Base-by-base conservation (phyloP, 2,113 vertebrate species). In the Colistium nudipinnis region DNA sequence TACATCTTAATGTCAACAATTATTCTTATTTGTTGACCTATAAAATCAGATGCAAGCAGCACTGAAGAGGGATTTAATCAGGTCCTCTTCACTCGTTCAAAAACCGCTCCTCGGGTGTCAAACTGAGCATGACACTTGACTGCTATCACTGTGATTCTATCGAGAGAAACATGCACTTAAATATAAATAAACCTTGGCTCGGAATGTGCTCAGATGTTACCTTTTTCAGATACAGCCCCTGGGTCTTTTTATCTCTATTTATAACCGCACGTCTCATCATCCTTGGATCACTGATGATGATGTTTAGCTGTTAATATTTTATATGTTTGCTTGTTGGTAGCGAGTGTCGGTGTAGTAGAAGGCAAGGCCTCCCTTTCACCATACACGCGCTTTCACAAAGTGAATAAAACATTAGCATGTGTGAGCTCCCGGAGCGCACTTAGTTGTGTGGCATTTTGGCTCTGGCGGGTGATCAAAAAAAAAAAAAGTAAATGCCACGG, bases 381-480 rank as follows among this genome's bases (percentile, higher is more conserved):
- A 80, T 84, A 76, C 83, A 31, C 65, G 52, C 70, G 63, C 83
- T 71, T 54, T 48, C 76, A 83, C 88, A 91, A 91, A 93, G 89
- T 91, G 90, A 91, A 93, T 93, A 88, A 92, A 92, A 92, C 89
- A 92, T 92, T 80, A 87, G 89, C 80, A 78, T 72, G 87, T 68
- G 80, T 45, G 70, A 52, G 72, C 80, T 76, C 62, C 70, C 78
- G 39, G 17, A 70, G 60, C 62, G 43, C 62, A 28, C 39, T 1
- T 62, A 78, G 74, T 61, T 81, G 75, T 77, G 80, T 80, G 82
- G 74, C 86, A 78, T 91, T 90, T 87, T 75, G 82, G 80, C 83
- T 88, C 56, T 49, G 27, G 70, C 74, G 59, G 68, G 62, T 67
- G 78, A 87, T 89, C 63, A 54, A 39, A 25, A 20, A 47, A 62